Evolutionary conservation across 1,140 invertebrate species (phyloP).

Genomic region (Drosophila lacteicornis): DNA sequence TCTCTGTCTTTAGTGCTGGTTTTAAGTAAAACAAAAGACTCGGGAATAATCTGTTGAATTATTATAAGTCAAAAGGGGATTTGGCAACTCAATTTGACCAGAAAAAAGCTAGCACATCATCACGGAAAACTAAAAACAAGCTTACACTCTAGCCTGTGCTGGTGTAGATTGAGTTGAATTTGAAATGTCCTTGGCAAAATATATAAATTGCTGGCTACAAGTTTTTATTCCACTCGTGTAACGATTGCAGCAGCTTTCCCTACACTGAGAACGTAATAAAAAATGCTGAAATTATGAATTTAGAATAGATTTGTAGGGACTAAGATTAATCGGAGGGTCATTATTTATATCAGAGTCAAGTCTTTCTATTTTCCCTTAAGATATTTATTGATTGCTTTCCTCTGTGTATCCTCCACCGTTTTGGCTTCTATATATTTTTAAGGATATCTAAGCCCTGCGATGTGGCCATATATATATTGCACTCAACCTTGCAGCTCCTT

Average conservation of each 20-base stretch:
- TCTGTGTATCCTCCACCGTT: slow-evolving; percentile 31
- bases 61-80: slow-evolving; percentile 5
- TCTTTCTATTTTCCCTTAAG: not conserved
- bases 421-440: slow-evolving; percentile 68
- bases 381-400: not conserved
- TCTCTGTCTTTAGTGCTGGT: not conserved
- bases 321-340: not conserved
- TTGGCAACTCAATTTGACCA: slow-evolving; percentile 15
- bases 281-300: no score
- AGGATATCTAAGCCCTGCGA: slow-evolving; percentile 38
- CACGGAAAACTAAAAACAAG: slow-evolving; percentile 5
- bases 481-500: slow-evolving; percentile 35
- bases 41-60: slow-evolving; percentile 15
- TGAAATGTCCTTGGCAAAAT: slow-evolving; percentile 57
- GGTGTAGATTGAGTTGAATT: slow-evolving; percentile 39
- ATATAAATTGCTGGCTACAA: slow-evolving; percentile 61
- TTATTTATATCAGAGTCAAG: no score
- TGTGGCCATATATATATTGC: slow-evolving; percentile 25
- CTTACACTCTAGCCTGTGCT: not conserved
- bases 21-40: slow-evolving; percentile 33
- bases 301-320: no score
- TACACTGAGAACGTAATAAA: not conserved
- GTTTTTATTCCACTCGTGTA: slow-evolving; percentile 35
- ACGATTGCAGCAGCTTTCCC: slow-evolving; percentile 2
- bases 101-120: slow-evolving; percentile 31